phyloP scores from a whole-genome alignment of 1,140 invertebrate species.

The Tetraneura akinire region DNA sequence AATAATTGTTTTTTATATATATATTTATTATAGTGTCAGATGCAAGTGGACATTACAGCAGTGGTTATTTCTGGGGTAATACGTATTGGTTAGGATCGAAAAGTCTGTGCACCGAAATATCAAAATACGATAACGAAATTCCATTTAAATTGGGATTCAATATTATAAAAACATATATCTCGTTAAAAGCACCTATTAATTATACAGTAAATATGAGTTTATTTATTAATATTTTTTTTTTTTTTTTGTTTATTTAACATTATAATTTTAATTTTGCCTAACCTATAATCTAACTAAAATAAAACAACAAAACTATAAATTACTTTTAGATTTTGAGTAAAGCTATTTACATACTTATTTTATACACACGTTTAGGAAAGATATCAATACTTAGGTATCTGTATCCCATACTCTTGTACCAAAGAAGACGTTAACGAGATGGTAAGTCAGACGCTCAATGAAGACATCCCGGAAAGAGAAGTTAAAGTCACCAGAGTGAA shows the following conservation, averaged over 20 bases:
- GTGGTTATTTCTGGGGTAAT: constrained; percentile 81
- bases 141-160: constrained; percentile 67
- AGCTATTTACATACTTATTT: background rate
- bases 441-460: constrained; percentile 62
- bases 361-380: constrained; percentile 35
- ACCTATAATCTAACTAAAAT: no score
- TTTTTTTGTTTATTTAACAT: background rate
- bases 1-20: background rate
- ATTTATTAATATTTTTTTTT: no score
- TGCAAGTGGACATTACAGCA: constrained; percentile 75
- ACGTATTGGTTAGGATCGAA: constrained; percentile 78
- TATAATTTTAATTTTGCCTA: background rate
- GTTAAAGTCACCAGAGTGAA: constrained; percentile 64
- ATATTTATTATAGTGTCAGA: constrained; percentile 66
- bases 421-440: constrained; percentile 66
- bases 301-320: no score
- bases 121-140: constrained; percentile 55
- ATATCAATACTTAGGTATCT: constrained; percentile 66
- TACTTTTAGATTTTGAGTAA: no score
- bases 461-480: constrained; percentile 58
- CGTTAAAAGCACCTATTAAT: constrained; percentile 38
- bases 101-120: constrained; percentile 68
- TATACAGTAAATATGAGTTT: constrained; percentile 36
- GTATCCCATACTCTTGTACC: constrained; percentile 70
- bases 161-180: constrained; percentile 63